Percentiles rank a stretch among this genome's conserved stretches.
Conservation (phyloP, 2,888 invertebrate genomes). For the Lypha dubia region DNA sequence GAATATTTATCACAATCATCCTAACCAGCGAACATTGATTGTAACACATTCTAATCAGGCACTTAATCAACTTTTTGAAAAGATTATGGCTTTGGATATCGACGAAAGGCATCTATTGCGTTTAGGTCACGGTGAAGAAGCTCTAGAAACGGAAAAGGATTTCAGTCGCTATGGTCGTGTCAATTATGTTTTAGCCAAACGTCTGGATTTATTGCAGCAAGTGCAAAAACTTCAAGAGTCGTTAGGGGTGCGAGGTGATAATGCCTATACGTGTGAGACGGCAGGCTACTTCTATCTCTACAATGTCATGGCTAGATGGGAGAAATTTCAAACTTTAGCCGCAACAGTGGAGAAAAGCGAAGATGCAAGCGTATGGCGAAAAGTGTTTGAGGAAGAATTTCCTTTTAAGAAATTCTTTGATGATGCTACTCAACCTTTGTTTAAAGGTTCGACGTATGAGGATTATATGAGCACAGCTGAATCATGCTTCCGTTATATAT, state of each 20-base stretch:
- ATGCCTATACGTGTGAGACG: conserved; percentile 98
- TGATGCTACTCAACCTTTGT: conserved; percentile 96
- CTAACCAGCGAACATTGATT: conserved; percentile 98
- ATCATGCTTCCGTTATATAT: conserved; percentile 97
- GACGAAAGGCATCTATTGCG: conserved; percentile 98
- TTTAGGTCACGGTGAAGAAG: conserved; percentile 99
- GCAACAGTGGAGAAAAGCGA: conserved; percentile 71
- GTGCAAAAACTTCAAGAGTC: conserved; percentile 95
- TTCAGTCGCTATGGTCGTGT: conserved; percentile 99
- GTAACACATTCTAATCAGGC: conserved; percentile 99
- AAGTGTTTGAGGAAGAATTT: conserved; percentile 89
- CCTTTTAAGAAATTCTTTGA: conserved; percentile 97
- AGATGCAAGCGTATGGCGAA: conserved; percentile 76
- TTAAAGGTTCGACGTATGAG: conserved; percentile 89
- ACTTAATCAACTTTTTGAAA: conserved; percentile 99
- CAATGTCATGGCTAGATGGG: conserved; percentile 95
- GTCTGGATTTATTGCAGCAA: conserved; percentile 93
- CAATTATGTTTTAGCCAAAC: conserved; percentile 97
- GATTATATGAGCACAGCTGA: conserved; percentile 95
- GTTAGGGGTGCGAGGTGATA: conserved; percentile 92
- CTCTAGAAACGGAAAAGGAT: conserved; percentile 99
- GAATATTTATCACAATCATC: conserved; percentile 99
- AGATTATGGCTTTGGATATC: conserved; percentile 98
- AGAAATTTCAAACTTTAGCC: conserved; percentile 87
- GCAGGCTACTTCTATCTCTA: conserved; percentile 99